Percentiles rank a stretch among this genome's conserved stretches.
Evolutionary conservation across 2,113 vertebrate species (phyloP).

Genomic region (Microcebus jonahi): DNA sequence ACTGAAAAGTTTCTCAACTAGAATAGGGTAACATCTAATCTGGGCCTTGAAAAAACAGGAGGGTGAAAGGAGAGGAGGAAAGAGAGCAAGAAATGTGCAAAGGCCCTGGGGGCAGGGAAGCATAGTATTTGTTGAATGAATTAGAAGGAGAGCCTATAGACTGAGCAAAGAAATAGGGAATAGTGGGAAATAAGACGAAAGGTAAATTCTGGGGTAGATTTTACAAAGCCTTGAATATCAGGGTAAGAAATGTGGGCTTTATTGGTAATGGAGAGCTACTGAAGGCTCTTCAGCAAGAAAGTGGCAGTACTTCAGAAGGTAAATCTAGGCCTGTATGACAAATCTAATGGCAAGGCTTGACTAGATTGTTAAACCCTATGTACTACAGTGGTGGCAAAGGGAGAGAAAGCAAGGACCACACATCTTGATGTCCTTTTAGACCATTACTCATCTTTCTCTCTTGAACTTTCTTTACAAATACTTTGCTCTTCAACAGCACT

Average conservation of each 20-base stretch:
- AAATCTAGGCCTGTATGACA: not conserved
- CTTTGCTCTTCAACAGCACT: slow-evolving; percentile 25
- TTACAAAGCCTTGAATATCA: not conserved
- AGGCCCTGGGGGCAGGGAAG: not conserved
- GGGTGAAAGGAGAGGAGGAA: not conserved
- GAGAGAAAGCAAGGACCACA: not conserved
- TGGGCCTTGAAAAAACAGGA: not conserved
- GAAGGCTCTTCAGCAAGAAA: not conserved
- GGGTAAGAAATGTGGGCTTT: not conserved
- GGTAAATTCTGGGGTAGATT: not conserved
- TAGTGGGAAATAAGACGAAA: not conserved
- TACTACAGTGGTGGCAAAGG: not conserved
- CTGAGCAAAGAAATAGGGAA: not conserved
- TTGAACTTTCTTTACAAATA: not conserved
- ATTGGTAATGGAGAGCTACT: not conserved
- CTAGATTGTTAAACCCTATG: not conserved
- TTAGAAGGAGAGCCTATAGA: not conserved
- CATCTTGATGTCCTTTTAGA: not conserved
- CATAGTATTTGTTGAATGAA: not conserved
- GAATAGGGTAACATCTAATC: not conserved
- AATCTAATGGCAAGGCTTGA: not conserved
- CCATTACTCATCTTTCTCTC: not conserved
- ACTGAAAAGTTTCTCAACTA: not conserved
- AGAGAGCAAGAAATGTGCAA: not conserved
- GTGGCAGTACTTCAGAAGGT: not conserved